Conservation (phyloP, 1,140 invertebrate species). For the Eriocheir sinensis region DNA sequence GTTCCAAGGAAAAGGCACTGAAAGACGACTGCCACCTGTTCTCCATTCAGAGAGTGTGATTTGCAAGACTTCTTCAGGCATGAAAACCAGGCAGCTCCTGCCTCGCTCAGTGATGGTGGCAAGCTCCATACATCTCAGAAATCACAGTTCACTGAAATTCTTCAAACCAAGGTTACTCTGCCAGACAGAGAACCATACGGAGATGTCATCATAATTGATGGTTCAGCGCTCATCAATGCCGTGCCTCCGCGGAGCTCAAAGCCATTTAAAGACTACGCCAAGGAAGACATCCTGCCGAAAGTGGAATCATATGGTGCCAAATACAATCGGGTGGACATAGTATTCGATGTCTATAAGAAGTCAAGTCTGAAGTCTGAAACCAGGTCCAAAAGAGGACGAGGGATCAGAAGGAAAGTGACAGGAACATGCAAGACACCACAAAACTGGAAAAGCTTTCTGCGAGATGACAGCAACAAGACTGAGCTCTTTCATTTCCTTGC, state of each 20-base stretch:
- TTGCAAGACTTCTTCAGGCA: constrained; percentile 57
- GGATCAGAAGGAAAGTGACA: constrained; percentile 44
- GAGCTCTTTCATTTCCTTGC: constrained; percentile 51
- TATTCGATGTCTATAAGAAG: constrained; percentile 45
- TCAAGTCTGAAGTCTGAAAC: constrained; percentile 39
- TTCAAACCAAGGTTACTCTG: constrained; percentile 34
- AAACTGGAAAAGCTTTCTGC: constrained; percentile 61
- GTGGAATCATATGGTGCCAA: constrained; percentile 33
- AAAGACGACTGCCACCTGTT: constrained; percentile 37
- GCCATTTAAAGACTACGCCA: constrained; percentile 12
- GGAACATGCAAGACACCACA: constrained; percentile 26
- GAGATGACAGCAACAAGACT: constrained; percentile 44
- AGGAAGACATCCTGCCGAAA: constrained; percentile 28
- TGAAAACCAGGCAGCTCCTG: constrained; percentile 52
- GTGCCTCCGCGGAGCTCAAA: constrained; percentile 41
- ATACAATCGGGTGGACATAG: constrained; percentile 42
- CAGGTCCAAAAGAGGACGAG: constrained; percentile 53
- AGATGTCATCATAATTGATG: constrained; percentile 42
- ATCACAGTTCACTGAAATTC: constrained; percentile 5
- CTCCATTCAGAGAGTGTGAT: constrained; percentile 61
- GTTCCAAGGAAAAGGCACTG: constrained; percentile 19
- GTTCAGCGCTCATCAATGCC: constrained; percentile 43
- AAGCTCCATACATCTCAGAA: not conserved
- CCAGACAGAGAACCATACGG: too few relatives aligned
- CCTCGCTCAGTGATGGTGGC: constrained; percentile 43